Base-by-base conservation (phyloP, 2,888 invertebrate genomes). In the Patella ulyssiponensis region DNA sequence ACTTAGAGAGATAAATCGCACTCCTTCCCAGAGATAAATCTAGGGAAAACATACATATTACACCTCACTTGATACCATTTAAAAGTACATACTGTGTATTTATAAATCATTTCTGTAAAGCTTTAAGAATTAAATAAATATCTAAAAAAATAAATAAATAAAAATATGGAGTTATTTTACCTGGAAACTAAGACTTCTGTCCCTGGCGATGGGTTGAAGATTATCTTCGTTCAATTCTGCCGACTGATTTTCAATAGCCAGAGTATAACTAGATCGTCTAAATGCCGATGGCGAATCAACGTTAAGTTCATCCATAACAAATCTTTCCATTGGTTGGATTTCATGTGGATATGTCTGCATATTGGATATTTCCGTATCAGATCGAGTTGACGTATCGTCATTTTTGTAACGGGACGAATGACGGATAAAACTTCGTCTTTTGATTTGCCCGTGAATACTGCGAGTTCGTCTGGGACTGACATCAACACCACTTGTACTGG, bases 401-500 rank as follows among this genome's bases (percentile, higher is more conserved):
- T 44, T 44, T 64, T 23, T 20, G 23, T 64, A 64, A 12, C 64
- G 20, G 7, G 64, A 75, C 23, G 80, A 81, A 69, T 73, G 78
- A 15, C 78, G 76, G 69, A 81, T 79, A 51, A 82, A 82, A 71
- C 82, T 78, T 74, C 76, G 73, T 27, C 81, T 64, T 74, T 78
- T 78, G 53, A 78, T 77, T 64, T 74, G 79, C 3, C 80, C 82
- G 73, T 80, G 78, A 9, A 78, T 71, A 70, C 82, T 83, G 70
- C 80, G 80, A 51, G 80, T 78, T 72, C 84, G 83, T 69, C 82
- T 76, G 1, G 86, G 84, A 77, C 85, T 84, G 75, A 84, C 74
- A 44, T 85, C 86, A 69, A 83, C 72, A 53, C 81, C 82, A 73
- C 85, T 85, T 9, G 86, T 86, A 80, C 85, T 86, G 20, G 86